Conservation (phyloP, 2,797 vertebrate genomes). For the Vultur gryphus region DNA sequence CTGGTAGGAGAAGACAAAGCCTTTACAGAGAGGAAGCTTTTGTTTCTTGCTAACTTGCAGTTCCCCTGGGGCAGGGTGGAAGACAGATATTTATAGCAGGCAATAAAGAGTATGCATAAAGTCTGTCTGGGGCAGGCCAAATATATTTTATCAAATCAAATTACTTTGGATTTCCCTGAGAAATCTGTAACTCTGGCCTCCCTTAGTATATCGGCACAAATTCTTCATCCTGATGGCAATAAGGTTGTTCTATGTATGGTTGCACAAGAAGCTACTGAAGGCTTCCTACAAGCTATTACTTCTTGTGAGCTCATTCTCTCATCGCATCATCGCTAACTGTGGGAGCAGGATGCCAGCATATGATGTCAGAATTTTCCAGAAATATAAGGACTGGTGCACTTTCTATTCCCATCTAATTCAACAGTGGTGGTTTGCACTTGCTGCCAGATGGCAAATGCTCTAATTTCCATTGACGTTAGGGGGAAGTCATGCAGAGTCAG, state of each 20-base stretch:
- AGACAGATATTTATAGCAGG: slow-evolving; percentile 13
- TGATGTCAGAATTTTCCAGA: slow-evolving; percentile 27
- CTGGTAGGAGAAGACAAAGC: background rate
- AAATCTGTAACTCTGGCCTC: background rate
- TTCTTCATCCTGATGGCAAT: background rate
- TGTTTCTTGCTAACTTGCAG: background rate
- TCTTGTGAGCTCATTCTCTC: background rate
- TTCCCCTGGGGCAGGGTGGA: background rate
- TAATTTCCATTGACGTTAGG: background rate
- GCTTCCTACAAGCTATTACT: background rate
- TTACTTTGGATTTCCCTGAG: slow-evolving; percentile 14
- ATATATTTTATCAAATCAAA: slow-evolving; percentile 1
- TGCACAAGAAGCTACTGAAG: background rate
- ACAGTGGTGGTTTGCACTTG: background rate
- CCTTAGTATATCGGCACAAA: background rate
- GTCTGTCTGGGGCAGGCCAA: background rate
- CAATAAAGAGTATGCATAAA: background rate
- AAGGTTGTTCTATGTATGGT: background rate
- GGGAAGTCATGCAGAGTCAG: background rate
- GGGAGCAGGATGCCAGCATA: background rate
- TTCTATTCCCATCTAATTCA: background rate
- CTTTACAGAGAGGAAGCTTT: background rate
- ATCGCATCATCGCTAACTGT: background rate
- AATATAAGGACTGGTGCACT: background rate
- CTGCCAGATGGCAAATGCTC: background rate